Evolutionary conservation across 1,140 invertebrate species (phyloP).

Genomic region (Conopomorpha cramerella): DNA sequence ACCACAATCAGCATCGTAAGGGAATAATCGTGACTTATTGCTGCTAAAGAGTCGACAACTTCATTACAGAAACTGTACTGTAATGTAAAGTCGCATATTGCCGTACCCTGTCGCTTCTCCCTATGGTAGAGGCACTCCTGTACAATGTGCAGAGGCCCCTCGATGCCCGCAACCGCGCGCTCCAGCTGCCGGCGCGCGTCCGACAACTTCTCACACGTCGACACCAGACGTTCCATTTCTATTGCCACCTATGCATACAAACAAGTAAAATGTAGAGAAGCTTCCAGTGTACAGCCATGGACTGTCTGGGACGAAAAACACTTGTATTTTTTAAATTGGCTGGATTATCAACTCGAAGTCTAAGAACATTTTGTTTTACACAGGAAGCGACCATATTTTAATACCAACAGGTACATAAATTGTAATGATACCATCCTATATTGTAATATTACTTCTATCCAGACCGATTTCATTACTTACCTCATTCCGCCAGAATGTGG

Average conservation of each 20-base stretch:
- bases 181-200: slow-evolving; percentile 79
- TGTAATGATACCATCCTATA: no score
- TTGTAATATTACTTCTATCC: no score
- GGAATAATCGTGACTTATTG: not conserved
- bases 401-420: no score
- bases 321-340: no score
- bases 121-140: slow-evolving; percentile 92
- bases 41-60: no score
- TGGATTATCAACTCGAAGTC: no score
- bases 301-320: no score
- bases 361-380: no score
- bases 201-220: slow-evolving; percentile 82
- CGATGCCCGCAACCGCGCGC: slow-evolving; percentile 83
- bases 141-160: slow-evolving; percentile 86
- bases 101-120: slow-evolving; percentile 78
- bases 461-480: slow-evolving; percentile 45
- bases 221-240: slow-evolving; percentile 84
- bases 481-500: slow-evolving; percentile 94
- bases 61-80: not conserved
- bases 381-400: no score
- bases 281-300: no score
- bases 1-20: not conserved
- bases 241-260: slow-evolving; percentile 67
- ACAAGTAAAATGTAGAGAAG: no score
- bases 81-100: not conserved